A percentile compares a stretch with the other conserved stretches of the same genome.
These are phyloP conservation scores for Pelusios castaneus DNA, from an alignment of 2,113 vertebrate genomes.

Conservation along the genomic window DNA sequence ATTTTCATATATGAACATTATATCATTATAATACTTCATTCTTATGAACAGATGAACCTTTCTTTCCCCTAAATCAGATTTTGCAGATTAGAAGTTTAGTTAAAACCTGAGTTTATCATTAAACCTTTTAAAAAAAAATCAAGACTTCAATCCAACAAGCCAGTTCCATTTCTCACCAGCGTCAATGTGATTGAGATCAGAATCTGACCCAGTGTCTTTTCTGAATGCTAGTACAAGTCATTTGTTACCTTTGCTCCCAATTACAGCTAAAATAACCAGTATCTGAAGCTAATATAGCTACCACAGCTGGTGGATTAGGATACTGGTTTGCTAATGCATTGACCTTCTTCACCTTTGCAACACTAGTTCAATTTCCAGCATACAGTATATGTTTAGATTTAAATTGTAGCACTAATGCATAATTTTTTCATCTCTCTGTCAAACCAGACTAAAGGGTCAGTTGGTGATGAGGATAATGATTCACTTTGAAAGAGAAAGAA, in stretches of 20 bases:
- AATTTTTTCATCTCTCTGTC: conserved; percentile 42
- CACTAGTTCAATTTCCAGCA: conserved; percentile 56
- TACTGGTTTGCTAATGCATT: conserved; percentile 63
- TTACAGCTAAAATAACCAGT: conserved; percentile 46
- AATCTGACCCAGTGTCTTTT: conserved; percentile 43
- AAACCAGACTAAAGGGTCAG: conserved; percentile 46
- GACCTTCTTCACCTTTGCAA: conserved; percentile 49
- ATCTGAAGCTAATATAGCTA: conserved; percentile 10
- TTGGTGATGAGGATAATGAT: conserved; percentile 57
- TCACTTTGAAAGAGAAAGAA: conserved; percentile 58
- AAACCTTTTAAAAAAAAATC: neutral
- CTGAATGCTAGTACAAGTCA: conserved; percentile 2
- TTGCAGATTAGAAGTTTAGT: conserved; percentile 19
- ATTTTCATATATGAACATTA: neutral
- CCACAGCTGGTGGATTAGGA: conserved; percentile 35
- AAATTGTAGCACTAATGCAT: conserved; percentile 58
- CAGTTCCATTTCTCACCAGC: neutral
- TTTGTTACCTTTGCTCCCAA: conserved; percentile 63
- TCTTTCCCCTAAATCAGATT: neutral
- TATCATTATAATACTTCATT: neutral
- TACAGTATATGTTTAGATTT: conserved; percentile 57
- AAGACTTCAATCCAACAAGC: neutral
- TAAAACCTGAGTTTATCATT: conserved; percentile 26
- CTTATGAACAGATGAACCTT: neutral
- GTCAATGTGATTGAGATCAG: neutral